These are phyloP conservation scores for Poecile atricapillus DNA, from an alignment of 2,113 vertebrate genomes.

Conservation along the genomic window DNA sequence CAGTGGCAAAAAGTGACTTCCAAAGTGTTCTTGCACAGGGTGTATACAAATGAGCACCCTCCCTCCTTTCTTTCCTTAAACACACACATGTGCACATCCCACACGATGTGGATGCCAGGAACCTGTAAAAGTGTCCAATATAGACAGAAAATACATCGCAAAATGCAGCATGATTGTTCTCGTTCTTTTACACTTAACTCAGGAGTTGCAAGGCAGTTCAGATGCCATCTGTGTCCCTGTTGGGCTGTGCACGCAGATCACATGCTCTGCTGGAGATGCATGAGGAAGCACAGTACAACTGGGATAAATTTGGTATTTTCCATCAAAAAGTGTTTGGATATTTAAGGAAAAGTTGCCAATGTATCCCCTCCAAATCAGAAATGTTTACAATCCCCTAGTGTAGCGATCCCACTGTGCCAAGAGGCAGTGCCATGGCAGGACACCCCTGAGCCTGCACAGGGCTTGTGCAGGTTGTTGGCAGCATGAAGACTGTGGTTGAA, in stretches of 20 bases:
- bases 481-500: rapidly evolving
- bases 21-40: not conserved
- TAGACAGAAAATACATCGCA: not conserved
- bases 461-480: not conserved
- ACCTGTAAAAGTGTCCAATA: not conserved
- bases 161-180: not conserved
- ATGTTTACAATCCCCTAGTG: not conserved
- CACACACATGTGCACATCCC: not conserved
- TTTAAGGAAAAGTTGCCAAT: not conserved
- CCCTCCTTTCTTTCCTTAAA: not conserved
- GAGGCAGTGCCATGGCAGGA: not conserved
- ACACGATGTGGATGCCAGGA: not conserved
- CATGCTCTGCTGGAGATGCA: not conserved
- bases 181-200: not conserved
- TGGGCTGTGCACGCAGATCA: not conserved
- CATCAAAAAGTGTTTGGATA: not conserved
- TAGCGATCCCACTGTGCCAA: not conserved
- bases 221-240: not conserved
- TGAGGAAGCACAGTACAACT: not conserved
- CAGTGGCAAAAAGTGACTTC: not conserved
- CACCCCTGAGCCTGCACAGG: not conserved
- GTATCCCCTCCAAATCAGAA: not conserved
- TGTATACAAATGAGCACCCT: not conserved
- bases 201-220: not conserved
- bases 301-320: not conserved